Evolutionary conservation across 2,888 invertebrate genomes (phyloP).

Genomic region (Microplitis deprimator): DNA sequence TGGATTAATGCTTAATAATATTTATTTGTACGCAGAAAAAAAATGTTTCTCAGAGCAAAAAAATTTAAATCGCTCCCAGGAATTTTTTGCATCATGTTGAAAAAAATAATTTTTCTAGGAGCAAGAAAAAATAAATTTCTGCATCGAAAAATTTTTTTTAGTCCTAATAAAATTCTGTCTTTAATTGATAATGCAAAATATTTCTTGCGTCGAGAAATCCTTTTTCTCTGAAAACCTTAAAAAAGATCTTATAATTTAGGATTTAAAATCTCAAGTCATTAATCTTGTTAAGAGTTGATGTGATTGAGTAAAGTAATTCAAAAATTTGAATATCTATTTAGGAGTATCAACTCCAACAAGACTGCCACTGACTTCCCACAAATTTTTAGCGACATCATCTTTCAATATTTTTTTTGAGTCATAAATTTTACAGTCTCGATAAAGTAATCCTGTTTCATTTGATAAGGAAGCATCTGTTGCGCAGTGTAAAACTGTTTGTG

Average conservation of each 20-base stretch:
- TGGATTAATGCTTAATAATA: too few relatives aligned
- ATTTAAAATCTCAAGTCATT: neutral
- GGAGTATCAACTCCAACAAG: constrained; percentile 59
- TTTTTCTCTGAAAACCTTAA: too few relatives aligned
- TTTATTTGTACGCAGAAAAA: too few relatives aligned
- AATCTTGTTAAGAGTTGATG: neutral
- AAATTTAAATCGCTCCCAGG: too few relatives aligned
- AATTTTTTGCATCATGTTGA: too few relatives aligned
- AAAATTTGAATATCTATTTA: constrained; percentile 3
- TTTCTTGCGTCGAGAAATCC: too few relatives aligned
- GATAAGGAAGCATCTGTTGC: constrained; percentile 77
- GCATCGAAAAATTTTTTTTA: too few relatives aligned
- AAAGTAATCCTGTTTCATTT: constrained; percentile 81
- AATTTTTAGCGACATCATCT: constrained; percentile 75
- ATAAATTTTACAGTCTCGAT: constrained; percentile 81
- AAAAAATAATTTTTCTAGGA: too few relatives aligned
- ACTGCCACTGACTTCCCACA: constrained; percentile 82
- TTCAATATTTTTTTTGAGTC: constrained; percentile 77
- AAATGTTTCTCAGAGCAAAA: too few relatives aligned
- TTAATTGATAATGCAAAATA: too few relatives aligned
- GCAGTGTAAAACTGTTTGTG: constrained; percentile 85
- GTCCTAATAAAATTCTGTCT: too few relatives aligned
- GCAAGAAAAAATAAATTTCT: too few relatives aligned
- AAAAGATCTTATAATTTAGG: neutral
- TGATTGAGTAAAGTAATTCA: neutral